Evolutionary conservation across 2,797 vertebrate species (phyloP).

Genomic region (Aeoliscus strigatus): DNA sequence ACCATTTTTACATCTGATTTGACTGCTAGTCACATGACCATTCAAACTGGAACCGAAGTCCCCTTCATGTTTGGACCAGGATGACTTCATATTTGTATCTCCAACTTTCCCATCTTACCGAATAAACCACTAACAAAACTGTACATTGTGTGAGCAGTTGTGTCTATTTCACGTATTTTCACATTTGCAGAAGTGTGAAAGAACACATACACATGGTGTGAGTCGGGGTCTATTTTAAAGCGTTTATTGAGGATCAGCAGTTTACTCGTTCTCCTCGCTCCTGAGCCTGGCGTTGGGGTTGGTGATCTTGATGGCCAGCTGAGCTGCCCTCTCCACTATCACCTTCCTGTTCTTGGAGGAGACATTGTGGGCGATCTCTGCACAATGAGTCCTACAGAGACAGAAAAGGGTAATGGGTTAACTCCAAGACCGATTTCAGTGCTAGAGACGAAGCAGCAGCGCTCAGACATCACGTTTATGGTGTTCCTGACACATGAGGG

Average conservation of each 20-base stretch:
- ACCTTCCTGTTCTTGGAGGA: constrained; percentile 98
- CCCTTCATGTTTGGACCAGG: too few relatives aligned
- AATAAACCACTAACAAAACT: neutral
- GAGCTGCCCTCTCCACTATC: constrained; percentile 94
- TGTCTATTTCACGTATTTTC: too few relatives aligned
- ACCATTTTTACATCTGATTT: neutral
- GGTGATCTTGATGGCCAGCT: constrained; percentile 96
- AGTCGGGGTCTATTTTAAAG: constrained; percentile 34
- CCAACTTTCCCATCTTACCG: neutral
- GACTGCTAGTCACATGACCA: too few relatives aligned
- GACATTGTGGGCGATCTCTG: constrained; percentile 97
- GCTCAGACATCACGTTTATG: too few relatives aligned
- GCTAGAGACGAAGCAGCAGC: too few relatives aligned
- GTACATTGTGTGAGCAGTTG: too few relatives aligned
- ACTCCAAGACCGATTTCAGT: too few relatives aligned
- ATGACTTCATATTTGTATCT: too few relatives aligned
- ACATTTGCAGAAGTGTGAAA: too few relatives aligned
- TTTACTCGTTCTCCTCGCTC: constrained; percentile 97
- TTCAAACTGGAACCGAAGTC: too few relatives aligned
- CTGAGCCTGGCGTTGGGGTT: constrained; percentile 97
- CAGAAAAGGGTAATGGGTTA: too few relatives aligned
- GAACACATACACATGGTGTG: neutral
- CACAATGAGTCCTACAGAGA: constrained; percentile 84
- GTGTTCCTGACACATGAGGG: too few relatives aligned
- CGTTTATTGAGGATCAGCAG: constrained; percentile 79